Conservation (phyloP, 2,797 vertebrate species). For the Gymnothorax reevesii region DNA sequence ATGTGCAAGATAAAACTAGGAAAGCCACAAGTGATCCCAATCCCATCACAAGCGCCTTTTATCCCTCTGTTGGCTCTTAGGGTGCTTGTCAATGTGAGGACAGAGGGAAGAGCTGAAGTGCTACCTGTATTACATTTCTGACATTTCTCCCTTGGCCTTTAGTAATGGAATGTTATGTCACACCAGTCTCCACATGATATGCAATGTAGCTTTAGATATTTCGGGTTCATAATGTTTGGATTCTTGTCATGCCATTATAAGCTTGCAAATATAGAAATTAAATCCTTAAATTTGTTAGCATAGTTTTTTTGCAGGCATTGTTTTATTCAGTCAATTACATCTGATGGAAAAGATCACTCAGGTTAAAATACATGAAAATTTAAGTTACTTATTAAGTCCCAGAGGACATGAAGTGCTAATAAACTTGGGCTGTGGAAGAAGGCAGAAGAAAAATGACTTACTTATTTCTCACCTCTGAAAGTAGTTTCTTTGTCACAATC, state of each 20-base stretch:
- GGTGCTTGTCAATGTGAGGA: not conserved
- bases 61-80: not conserved
- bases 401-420: not conserved
- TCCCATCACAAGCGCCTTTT: not conserved
- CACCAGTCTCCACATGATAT: too few species aligned
- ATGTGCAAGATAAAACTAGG: slow-evolving; percentile 46
- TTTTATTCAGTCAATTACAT: not conserved
- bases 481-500: too few species aligned
- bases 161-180: not conserved
- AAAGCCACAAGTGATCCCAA: slow-evolving; percentile 33
- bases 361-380: not conserved
- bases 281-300: not conserved
- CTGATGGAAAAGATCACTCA: not conserved
- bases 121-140: not conserved
- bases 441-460: too few species aligned
- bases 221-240: not conserved
- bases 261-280: not conserved
- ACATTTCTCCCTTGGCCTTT: not conserved
- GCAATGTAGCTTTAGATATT: not conserved
- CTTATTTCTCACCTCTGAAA: too few species aligned
- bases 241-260: not conserved
- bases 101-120: not conserved
- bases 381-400: not conserved
- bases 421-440: not conserved
- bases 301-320: not conserved